Conservation (phyloP, 2,888 invertebrate genomes). For the Invenusta paracnida region DNA sequence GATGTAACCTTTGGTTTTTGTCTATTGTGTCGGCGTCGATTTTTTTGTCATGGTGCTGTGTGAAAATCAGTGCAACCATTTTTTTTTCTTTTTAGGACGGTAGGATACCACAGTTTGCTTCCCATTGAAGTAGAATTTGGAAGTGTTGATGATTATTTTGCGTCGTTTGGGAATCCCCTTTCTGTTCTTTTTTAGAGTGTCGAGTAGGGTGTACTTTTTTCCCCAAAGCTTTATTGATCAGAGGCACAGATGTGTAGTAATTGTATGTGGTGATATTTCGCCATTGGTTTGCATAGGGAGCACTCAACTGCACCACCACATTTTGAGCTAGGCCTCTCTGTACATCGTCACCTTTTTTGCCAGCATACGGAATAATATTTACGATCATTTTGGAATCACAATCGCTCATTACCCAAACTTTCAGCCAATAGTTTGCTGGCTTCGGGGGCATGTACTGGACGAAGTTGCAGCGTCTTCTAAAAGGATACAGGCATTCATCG, state of each 20-base stretch:
- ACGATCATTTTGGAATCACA: conserved; percentile 30
- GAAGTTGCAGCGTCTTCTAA: not conserved
- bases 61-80: conserved; percentile 9
- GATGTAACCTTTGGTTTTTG: not conserved
- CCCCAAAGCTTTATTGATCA: not conserved
- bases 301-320: not conserved
- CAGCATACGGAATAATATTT: conserved; percentile 22
- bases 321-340: conserved; percentile 27
- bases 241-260: conserved; percentile 28
- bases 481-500: conserved; percentile 26
- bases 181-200: conserved; percentile 15
- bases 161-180: conserved; percentile 14
- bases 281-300: not conserved
- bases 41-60: conserved; percentile 20
- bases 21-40: conserved; percentile 17
- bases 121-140: conserved; percentile 28
- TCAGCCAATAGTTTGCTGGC: conserved; percentile 8
- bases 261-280: conserved; percentile 23
- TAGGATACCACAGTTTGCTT: conserved; percentile 15
- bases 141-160: conserved; percentile 9
- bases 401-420: conserved; percentile 1
- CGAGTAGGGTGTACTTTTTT: conserved; percentile 14
- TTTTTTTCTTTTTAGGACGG: conserved; percentile 22
- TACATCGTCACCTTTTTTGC: not conserved
- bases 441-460: not conserved